These are phyloP conservation scores for human (Homo sapiens) DNA, from an alignment of 2,113 vertebrate species.

Conservation along the genomic window GRCh38 chr1:166582501-166583000, in stretches of 20 bases:
- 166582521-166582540: no score
- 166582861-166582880: neutral
- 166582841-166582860: neutral
- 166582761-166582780: neutral
- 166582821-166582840: neutral
- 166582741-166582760: neutral
- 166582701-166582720: neutral
- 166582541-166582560: no score
- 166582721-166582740: accelerated
- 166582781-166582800: neutral
- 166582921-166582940: neutral
- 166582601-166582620: no score
- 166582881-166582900: neutral
- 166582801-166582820: neutral
- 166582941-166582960: no score
- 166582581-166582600: no score
- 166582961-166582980: neutral
- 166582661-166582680: no score
- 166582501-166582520: no score
- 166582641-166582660: no score
- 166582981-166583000: no score
- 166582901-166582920: neutral
- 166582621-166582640: no score
- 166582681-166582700: neutral
- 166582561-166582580: no score